Evolutionary conservation across 2,113 vertebrate genomes (phyloP).

Genomic region (Chionodraco myersi): DNA sequence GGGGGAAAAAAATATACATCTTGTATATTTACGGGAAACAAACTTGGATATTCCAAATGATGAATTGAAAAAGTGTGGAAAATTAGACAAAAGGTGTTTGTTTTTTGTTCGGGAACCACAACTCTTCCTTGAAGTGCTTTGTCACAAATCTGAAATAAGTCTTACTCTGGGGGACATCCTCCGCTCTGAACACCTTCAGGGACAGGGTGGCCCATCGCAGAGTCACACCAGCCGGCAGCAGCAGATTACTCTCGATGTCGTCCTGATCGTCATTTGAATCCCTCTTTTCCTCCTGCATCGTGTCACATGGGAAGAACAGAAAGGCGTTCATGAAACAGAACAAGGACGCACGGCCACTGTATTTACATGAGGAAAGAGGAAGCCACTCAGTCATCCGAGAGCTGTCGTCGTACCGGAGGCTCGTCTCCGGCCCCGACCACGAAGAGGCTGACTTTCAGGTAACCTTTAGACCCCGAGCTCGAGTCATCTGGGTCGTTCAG

Average conservation of each 20-base stretch:
- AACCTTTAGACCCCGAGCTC: constrained; percentile 92
- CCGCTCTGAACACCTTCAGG: constrained; percentile 95
- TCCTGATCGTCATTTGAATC: constrained; percentile 88
- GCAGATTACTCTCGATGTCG: constrained; percentile 95
- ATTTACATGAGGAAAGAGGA: constrained; percentile 40
- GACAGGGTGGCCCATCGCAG: constrained; percentile 93
- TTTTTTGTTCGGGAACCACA: too few relatives aligned
- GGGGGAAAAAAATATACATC: too few relatives aligned
- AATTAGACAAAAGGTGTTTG: too few relatives aligned
- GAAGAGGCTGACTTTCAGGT: constrained; percentile 98
- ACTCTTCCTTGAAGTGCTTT: neutral
- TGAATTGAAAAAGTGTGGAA: too few relatives aligned
- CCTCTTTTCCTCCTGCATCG: constrained; percentile 87
- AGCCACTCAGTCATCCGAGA: neutral
- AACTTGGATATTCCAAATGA: too few relatives aligned
- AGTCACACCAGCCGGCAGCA: constrained; percentile 91
- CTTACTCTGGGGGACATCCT: constrained; percentile 96
- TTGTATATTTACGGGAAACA: too few relatives aligned
- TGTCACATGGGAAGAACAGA: neutral
- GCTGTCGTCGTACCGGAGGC: constrained; percentile 85
- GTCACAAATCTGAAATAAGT: neutral
- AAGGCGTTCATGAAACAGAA: neutral
- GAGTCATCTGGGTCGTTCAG: constrained; percentile 92
- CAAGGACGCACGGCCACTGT: neutral
- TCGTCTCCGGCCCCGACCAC: constrained; percentile 93